Base-by-base conservation (phyloP, 1,140 invertebrate genomes). In the Papilio dardanus region DNA sequence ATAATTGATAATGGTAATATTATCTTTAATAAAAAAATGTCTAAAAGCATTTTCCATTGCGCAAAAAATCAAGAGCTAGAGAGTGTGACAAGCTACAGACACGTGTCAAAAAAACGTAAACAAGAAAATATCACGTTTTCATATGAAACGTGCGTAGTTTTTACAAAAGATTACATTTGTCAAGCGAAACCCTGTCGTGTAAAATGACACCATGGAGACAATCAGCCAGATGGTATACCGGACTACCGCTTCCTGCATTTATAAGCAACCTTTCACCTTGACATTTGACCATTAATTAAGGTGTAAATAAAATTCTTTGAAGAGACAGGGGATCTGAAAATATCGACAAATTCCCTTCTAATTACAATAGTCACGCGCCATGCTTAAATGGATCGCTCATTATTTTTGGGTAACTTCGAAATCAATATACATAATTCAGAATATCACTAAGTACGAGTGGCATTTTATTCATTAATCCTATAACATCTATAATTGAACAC, bases 51-150 rank as follows among this genome's bases (percentile, higher is more conserved):
- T n/a, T n/a, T 12, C 14, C 3, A 16, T 42, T n/a, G 40, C 16
- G 40, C 5, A 42, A 0, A 0, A n/a, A n/a, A 33, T 33, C 3
- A 3, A 33, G 33, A 3, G 33, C 3, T 33, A 33, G 33, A 33
- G 7, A 33, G 33, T 33, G 33, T n/a, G n/a, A 33, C 33, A 33
- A 4, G 30, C 42, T 16, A 40, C 19, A 8, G 30, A 50, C 31
- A 74, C 40, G 42, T 54, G 30, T 24, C 74, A 58, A 24, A n/a
- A 76, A 76, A 46, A 80, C 77, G 68, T 68, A 78, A 76, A 74
- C 71, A 76, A 78, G 35, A 69, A 58, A 62, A 75, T 46, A 68
- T 71, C 66, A 79, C 66, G 74, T 67, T 75, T 62, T 28, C 24
- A 58, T 58, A 28, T 58, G 3, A 58, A 30, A 58, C 54, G 21